These are phyloP conservation scores for Pocillopora verrucosa DNA, from an alignment of 64 coral and sea anemone genomes.

Conservation along the genomic window DNA sequence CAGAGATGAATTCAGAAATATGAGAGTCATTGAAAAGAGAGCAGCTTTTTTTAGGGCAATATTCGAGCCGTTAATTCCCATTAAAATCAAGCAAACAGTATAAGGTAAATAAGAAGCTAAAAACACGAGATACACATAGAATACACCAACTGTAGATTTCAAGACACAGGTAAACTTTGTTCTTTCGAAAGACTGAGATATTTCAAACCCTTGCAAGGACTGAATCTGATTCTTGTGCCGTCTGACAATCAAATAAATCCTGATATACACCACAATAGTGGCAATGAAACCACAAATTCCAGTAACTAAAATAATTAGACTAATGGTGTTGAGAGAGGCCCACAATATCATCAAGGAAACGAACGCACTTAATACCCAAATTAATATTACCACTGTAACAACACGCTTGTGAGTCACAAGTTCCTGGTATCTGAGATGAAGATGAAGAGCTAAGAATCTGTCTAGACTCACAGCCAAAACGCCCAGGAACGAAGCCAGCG, in stretches of 20 bases:
- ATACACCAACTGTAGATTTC: neutral
- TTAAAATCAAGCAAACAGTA: neutral
- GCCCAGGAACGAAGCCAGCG: neutral
- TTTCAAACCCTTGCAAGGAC: neutral
- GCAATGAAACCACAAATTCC: neutral
- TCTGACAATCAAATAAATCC: neutral
- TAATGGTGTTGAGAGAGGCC: neutral
- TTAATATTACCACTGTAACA: neutral
- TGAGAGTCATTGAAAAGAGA: neutral
- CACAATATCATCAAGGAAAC: neutral
- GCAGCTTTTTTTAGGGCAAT: neutral
- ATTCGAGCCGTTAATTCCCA: neutral
- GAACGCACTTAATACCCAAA: neutral
- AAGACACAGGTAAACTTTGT: neutral
- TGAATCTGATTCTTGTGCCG: conserved; percentile 5
- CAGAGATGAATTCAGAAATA: neutral
- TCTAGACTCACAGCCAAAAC: neutral
- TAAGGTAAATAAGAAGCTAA: neutral
- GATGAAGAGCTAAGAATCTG: neutral
- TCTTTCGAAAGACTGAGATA: neutral
- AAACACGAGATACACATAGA: neutral
- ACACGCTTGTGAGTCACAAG: no score
- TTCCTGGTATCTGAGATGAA: neutral
- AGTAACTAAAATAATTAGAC: neutral
- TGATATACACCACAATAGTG: neutral